A percentile compares a stretch with the other conserved stretches of the same genome.
phyloP scores from a whole-genome alignment of 2,113 vertebrate species.

The Gambusia holbrooki region DNA sequence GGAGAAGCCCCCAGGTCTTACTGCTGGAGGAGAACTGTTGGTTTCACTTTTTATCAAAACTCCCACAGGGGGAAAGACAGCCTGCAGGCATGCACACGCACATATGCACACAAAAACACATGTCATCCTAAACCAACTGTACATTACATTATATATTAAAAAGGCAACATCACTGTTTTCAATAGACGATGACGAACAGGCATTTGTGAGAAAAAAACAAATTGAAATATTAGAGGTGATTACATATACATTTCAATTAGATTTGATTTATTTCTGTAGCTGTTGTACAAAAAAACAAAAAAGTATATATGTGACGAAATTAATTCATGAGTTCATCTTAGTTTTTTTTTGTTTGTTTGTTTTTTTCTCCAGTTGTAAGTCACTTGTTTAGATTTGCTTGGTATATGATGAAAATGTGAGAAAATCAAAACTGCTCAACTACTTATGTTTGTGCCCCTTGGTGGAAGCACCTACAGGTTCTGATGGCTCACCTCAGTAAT shows the following conservation, averaged over 20 bases:
- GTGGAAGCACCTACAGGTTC: conserved; percentile 65
- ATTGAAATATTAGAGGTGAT: background rate
- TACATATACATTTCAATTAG: background rate
- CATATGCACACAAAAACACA: conserved; percentile 5
- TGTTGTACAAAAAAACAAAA: background rate
- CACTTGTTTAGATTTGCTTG: conserved; percentile 33
- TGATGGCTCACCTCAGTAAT: conserved; percentile 75
- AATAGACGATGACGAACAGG: background rate
- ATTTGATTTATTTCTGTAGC: background rate
- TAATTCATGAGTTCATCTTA: background rate
- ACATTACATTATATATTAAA: background rate
- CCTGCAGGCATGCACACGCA: conserved; percentile 48
- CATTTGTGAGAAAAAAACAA: conserved; percentile 3
- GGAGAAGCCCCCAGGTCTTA: conserved; percentile 74
- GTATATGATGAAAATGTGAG: conserved; percentile 24
- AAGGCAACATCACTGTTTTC: conserved; percentile 10
- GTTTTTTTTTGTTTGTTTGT: conserved; percentile 9
- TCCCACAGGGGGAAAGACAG: conserved; percentile 63
- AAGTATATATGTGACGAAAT: background rate
- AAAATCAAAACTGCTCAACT: conserved; percentile 28
- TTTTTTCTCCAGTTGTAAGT: conserved; percentile 26
- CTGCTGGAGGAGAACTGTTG: conserved; percentile 82
- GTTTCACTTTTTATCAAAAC: conserved; percentile 79
- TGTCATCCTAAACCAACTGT: conserved; percentile 16
- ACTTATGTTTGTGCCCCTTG: conserved; percentile 28